Conservation (phyloP, 2,797 vertebrate species). For the Hippopotamyrus pictus region DNA sequence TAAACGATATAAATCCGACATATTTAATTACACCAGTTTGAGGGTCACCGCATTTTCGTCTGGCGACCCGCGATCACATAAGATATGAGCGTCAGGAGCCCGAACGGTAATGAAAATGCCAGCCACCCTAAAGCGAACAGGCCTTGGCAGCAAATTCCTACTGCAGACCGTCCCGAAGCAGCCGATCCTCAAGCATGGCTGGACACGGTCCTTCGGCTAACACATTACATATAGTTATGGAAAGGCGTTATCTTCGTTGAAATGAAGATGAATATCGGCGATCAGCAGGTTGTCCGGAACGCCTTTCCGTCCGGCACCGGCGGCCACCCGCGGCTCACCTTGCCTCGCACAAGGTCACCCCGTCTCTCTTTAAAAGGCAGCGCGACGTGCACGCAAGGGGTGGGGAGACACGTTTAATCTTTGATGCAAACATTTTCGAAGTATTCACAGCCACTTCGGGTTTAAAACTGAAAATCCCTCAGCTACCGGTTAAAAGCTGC, state of each 20-base stretch:
- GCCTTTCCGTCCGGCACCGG: background rate
- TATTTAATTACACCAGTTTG: background rate
- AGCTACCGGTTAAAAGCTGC: background rate
- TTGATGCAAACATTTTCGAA: background rate
- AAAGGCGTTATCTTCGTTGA: background rate
- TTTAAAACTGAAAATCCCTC: background rate
- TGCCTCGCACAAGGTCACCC: slow-evolving; percentile 14
- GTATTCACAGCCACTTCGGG: background rate
- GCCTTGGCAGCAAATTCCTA: background rate
- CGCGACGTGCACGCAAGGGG: background rate
- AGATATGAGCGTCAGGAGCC: background rate
- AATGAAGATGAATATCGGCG: background rate
- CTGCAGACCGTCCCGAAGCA: background rate
- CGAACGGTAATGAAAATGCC: background rate
- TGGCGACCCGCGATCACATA: background rate
- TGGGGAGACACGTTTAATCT: background rate
- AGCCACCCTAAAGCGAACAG: background rate
- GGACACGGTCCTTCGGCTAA: background rate
- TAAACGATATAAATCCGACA: background rate
- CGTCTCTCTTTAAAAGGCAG: background rate
- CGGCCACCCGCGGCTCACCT: background rate
- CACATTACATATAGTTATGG: background rate
- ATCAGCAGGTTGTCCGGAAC: background rate
- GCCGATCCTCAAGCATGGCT: background rate
- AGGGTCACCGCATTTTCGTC: background rate